phyloP scores from a whole-genome alignment of 2,113 vertebrate species.

The Chrysemys picta region DNA sequence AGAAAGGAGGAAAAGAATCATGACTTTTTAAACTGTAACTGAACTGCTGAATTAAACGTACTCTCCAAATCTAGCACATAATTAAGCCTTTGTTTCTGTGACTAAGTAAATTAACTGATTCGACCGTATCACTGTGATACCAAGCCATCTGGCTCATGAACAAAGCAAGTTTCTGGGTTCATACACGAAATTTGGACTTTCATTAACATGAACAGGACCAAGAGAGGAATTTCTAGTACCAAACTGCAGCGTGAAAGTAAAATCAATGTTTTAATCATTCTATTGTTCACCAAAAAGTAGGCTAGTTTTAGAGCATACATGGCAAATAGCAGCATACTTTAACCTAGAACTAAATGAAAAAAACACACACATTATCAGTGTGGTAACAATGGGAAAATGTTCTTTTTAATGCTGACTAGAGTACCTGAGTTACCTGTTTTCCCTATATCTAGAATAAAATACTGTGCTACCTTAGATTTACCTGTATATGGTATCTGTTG shows the following conservation, averaged over 20 bases:
- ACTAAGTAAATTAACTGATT: not conserved
- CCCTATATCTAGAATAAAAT: not conserved
- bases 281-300: not conserved
- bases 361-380: not conserved
- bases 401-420: not conserved
- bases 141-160: not conserved
- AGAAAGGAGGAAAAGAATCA: not conserved
- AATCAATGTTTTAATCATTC: not conserved
- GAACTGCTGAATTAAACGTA: not conserved
- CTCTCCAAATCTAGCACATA: not conserved
- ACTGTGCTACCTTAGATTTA: not conserved
- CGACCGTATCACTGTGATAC: not conserved
- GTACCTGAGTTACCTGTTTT: not conserved
- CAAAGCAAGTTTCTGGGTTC: not conserved
- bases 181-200: not conserved
- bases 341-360: slow-evolving; percentile 1
- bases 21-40: not conserved
- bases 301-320: not conserved
- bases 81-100: not conserved
- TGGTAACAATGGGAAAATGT: not conserved
- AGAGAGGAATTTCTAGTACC: not conserved
- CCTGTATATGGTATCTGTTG: not conserved
- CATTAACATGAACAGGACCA: not conserved
- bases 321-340: not conserved
- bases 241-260: not conserved